phyloP scores from a whole-genome alignment of 2,113 vertebrate species.

The Herpailurus yagouaroundi region DNA sequence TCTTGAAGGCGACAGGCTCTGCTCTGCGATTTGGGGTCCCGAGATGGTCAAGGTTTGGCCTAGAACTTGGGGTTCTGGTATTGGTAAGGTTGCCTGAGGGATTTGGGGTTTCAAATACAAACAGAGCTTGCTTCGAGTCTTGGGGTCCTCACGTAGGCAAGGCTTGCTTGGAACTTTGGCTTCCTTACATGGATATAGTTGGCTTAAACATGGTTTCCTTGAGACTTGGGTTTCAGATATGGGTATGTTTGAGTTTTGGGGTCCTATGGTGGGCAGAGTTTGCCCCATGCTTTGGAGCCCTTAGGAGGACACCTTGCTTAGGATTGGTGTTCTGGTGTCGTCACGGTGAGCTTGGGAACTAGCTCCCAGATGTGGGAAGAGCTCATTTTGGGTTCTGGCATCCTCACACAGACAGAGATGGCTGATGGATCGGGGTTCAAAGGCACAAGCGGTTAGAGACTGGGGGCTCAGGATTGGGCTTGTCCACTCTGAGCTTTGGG shows the following conservation, averaged over 20 bases:
- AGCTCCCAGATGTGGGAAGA: not conserved
- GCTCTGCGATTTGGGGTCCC: not conserved
- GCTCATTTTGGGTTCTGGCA: not conserved
- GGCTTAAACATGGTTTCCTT: not conserved
- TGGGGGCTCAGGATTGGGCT: not conserved
- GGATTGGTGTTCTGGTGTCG: too few species aligned
- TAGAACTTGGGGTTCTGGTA: not conserved
- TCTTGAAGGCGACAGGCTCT: not conserved
- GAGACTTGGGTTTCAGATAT: not conserved
- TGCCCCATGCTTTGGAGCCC: not conserved
- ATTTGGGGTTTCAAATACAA: not conserved
- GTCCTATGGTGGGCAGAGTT: not conserved
- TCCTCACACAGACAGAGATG: not conserved
- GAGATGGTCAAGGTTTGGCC: not conserved
- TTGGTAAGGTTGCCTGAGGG: not conserved
- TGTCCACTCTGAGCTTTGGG: not conserved
- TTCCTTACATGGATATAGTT: not conserved
- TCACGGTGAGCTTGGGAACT: not conserved
- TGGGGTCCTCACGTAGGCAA: not conserved
- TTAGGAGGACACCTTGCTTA: not conserved
- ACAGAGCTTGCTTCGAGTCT: not conserved
- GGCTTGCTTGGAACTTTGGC: not conserved
- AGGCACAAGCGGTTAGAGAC: not conserved
- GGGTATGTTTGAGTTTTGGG: not conserved
- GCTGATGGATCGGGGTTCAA: not conserved